Base-by-base conservation (phyloP, 2,797 vertebrate genomes). In the Tiaroga cobitis region DNA sequence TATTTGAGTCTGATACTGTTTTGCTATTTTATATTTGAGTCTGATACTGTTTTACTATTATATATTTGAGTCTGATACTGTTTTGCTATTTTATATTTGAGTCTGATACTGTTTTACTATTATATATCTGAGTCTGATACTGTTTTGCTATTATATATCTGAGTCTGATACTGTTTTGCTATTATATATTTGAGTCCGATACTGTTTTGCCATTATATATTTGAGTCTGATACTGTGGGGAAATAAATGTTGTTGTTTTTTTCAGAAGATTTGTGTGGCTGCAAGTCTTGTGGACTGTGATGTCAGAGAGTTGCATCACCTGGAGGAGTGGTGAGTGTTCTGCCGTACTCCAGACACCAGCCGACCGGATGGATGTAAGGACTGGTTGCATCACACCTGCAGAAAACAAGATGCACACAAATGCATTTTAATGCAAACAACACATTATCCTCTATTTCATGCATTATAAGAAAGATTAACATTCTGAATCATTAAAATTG, bases 341-440 rank as follows among this genome's bases (percentile, higher is more conserved):
- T 94, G 90, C 94, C 93, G 67, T 96, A 95, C 88, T 96, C 95
- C 89, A 95, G 95, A 92, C 96, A 96, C 96, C 96, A 97, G 67
- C 96, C 96, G 76, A 97, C 94, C 0, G 96, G 96, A 90, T 97
- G 96, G 86, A 97, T 97, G 86, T 97, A 96, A 39, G 96, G 96
- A 85, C 96, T 96, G 24, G 95, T 95, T 39, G 96, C 95, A 89
- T 97, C 96, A 91, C 96, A 96, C 96, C 96, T 97, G 86, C 16
- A 90, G 43, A 89, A 46, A 16, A 43, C 32, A 72, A 56, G 18
- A 79, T 69, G 80, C n/a, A 49, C 39, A 75, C 39, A 21, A 19
- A 39, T 41, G 54, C 46, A 51, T 39, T 37, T 72, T 21, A 67
- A 10, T 32, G 39, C 5, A 26, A 18, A 3, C n/a, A 41, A 72